A percentile compares a stretch with the other conserved stretches of the same genome.
Evolutionary conservation across 2,888 invertebrate species (phyloP).

Genomic region (Nomada fabriciana): DNA sequence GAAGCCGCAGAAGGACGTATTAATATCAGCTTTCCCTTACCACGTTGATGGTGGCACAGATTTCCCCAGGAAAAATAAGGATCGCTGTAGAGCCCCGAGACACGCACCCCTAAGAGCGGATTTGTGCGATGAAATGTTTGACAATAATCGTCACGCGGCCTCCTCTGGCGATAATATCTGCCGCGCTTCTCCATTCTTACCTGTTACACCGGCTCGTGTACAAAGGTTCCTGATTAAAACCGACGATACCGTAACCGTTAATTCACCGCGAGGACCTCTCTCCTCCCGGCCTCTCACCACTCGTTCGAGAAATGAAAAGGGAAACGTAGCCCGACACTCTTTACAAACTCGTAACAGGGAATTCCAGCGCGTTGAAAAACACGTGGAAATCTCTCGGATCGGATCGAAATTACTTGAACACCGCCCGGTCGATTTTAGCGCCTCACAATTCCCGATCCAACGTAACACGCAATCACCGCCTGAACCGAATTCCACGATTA

Average conservation of each 20-base stretch:
- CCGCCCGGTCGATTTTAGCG: no score
- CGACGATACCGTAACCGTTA: conserved; percentile 55
- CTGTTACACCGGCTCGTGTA: conserved; percentile 20
- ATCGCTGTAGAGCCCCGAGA: neutral
- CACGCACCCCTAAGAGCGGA: conserved; percentile 20
- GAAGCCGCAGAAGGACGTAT: conserved; percentile 1
- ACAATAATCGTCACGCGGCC: conserved; percentile 71
- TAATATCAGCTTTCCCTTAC: conserved; percentile 33
- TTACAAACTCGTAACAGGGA: no score
- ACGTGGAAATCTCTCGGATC: no score
- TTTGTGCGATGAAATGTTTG: conserved; percentile 69
- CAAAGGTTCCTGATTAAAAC: conserved; percentile 49
- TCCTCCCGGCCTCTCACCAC: neutral
- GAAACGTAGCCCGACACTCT: neutral
- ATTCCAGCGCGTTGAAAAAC: no score
- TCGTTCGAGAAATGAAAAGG: conserved; percentile 1
- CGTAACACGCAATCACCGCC: neutral
- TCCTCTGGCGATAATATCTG: conserved; percentile 67
- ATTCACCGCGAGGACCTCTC: conserved; percentile 30
- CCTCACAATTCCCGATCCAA: no score
- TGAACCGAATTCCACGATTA: neutral
- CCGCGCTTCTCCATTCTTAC: conserved; percentile 40
- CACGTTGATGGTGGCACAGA: conserved; percentile 20
- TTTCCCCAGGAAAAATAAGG: conserved; percentile 26
- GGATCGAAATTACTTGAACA: no score